phyloP scores from a whole-genome alignment of 2,113 vertebrate genomes.

The Mirounga angustirostris region DNA sequence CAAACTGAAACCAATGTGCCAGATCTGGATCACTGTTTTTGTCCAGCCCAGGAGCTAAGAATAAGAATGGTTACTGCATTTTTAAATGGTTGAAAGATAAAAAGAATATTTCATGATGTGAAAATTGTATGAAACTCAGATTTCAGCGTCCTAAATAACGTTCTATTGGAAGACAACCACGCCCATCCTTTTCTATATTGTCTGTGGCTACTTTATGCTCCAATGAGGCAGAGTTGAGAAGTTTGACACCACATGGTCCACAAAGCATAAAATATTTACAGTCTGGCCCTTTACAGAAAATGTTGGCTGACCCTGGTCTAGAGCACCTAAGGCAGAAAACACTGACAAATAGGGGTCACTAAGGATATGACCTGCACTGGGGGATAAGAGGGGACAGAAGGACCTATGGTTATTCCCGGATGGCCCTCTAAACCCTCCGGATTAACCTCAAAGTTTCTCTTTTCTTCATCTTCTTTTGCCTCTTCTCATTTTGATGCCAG shows the following conservation, averaged over 20 bases:
- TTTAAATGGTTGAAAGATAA: background rate
- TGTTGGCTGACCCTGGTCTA: fast-evolving
- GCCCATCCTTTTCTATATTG: fast-evolving
- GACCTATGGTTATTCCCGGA: background rate
- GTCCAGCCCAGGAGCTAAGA: background rate
- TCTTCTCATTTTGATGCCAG: background rate
- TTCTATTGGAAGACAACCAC: background rate
- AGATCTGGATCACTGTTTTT: background rate
- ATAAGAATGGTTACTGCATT: background rate
- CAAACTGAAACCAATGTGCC: background rate
- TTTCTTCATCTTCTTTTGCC: background rate
- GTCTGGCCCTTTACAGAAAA: background rate
- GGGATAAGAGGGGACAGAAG: background rate
- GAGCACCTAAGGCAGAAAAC: fast-evolving
- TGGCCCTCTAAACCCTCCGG: fast-evolving
- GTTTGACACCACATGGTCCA: fast-evolving
- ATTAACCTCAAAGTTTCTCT: too few relatives aligned
- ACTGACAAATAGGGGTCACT: fast-evolving
- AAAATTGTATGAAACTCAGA: background rate
- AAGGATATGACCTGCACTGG: too few relatives aligned
- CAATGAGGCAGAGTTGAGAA: background rate
- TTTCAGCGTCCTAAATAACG: background rate
- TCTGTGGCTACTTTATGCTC: background rate
- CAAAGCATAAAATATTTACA: too few relatives aligned
- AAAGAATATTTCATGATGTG: background rate